These are phyloP conservation scores for Chrysolina haemoptera DNA, from an alignment of 2,888 invertebrate species.

Conservation along the genomic window DNA sequence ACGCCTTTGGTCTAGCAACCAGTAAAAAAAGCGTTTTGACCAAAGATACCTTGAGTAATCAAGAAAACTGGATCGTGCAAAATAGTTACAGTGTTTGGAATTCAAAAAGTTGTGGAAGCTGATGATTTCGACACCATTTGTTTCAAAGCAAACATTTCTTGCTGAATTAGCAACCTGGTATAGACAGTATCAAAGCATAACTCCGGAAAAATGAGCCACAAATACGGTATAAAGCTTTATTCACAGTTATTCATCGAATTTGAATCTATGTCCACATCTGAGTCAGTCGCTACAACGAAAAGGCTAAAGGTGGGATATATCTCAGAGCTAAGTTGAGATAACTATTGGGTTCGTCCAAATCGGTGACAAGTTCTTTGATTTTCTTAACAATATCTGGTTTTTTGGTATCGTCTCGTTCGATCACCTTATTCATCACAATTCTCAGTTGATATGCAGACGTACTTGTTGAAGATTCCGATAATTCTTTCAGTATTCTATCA, in stretches of 20 bases:
- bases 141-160: too few relatives aligned
- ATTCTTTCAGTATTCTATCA: conserved; percentile 72
- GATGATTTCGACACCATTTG: too few relatives aligned
- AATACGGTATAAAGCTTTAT: not conserved
- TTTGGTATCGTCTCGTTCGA: conserved; percentile 74
- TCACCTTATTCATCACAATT: conserved; percentile 73
- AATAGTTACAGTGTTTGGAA: too few relatives aligned
- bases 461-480: conserved; percentile 73
- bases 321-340: conserved; percentile 74
- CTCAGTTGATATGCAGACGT: conserved; percentile 75
- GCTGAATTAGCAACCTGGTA: too few relatives aligned
- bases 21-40: too few relatives aligned
- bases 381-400: conserved; percentile 75
- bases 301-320: conserved; percentile 74
- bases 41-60: too few relatives aligned
- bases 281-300: conserved; percentile 52
- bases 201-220: too few relatives aligned
- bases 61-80: too few relatives aligned
- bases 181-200: too few relatives aligned
- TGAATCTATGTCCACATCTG: not conserved
- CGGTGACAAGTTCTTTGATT: conserved; percentile 72
- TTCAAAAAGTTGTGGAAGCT: too few relatives aligned
- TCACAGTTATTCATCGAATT: not conserved
- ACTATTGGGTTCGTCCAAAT: conserved; percentile 74
- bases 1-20: too few relatives aligned